These are phyloP conservation scores for Paragorgia papillata DNA, from an alignment of 92 coral and sea anemone genomes.

Conservation along the genomic window DNA sequence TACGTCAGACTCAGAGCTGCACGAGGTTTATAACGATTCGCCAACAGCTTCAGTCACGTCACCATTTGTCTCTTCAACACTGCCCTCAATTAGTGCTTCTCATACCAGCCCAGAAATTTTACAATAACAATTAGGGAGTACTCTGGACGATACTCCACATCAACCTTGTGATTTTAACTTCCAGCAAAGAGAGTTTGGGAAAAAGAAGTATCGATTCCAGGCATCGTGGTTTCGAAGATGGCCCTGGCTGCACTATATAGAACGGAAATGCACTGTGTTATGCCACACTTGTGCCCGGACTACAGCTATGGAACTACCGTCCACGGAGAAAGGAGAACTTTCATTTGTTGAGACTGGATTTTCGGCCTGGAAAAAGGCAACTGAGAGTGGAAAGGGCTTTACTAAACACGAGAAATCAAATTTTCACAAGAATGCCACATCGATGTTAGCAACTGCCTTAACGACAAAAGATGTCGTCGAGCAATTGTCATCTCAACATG, in stretches of 20 bases:
- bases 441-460: constrained; percentile 14
- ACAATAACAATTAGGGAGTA: not conserved
- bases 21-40: not conserved
- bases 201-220: constrained; percentile 22
- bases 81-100: too few species aligned
- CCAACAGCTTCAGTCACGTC: not conserved
- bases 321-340: constrained; percentile 15
- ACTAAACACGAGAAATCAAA: too few species aligned
- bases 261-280: too few species aligned
- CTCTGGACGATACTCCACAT: not conserved
- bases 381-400: constrained; percentile 3
- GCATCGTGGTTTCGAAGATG: constrained; percentile 25
- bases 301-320: constrained; percentile 1
- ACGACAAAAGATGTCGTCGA: not conserved
- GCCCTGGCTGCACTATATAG: constrained; percentile 36
- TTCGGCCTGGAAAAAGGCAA: constrained; percentile 27
- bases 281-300: constrained; percentile 14
- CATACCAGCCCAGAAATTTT: not conserved
- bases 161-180: constrained; percentile 15
- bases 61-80: too few species aligned
- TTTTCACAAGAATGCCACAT: too few species aligned
- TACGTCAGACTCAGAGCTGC: constrained; percentile 4
- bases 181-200: constrained; percentile 20
- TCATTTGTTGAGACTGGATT: constrained; percentile 22
- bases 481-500: constrained; percentile 8